Conservation (phyloP, 1,140 invertebrate species). For the Parasteatoda tepidariorum region DNA sequence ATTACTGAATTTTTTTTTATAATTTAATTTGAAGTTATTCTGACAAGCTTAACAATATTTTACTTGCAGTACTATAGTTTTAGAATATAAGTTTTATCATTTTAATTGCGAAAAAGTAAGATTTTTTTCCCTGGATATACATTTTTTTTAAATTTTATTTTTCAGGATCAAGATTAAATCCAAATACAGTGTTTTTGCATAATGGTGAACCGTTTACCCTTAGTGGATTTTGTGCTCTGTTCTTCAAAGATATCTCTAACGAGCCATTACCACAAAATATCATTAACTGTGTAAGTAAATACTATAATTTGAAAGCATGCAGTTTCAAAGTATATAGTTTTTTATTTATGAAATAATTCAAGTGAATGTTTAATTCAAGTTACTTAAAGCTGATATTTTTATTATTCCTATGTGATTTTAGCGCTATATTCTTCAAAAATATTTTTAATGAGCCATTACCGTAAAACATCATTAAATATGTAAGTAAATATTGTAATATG, state of each 20-base stretch:
- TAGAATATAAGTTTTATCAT: too few species aligned
- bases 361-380: too few species aligned
- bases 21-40: neutral
- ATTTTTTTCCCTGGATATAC: neutral
- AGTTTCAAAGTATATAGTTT: neutral
- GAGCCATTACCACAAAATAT: slow-evolving; percentile 33
- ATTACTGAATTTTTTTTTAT: neutral
- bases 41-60: neutral
- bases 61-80: neutral
- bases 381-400: too few species aligned
- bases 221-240: neutral
- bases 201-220: neutral
- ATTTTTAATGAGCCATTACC: neutral
- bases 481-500: too few species aligned
- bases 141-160: neutral
- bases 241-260: slow-evolving; percentile 36
- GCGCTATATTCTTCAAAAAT: neutral
- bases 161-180: neutral
- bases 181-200: slow-evolving; percentile 1
- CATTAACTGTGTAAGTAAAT: slow-evolving; percentile 24
- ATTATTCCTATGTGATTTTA: neutral
- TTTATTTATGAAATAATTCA: neutral
- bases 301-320: neutral
- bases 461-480: neutral
- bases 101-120: neutral